Evolutionary conservation across 2,888 invertebrate species (phyloP), one percentile per base, ranked within the genome.

Genomic region (Hemaris fuciformis): DNA sequence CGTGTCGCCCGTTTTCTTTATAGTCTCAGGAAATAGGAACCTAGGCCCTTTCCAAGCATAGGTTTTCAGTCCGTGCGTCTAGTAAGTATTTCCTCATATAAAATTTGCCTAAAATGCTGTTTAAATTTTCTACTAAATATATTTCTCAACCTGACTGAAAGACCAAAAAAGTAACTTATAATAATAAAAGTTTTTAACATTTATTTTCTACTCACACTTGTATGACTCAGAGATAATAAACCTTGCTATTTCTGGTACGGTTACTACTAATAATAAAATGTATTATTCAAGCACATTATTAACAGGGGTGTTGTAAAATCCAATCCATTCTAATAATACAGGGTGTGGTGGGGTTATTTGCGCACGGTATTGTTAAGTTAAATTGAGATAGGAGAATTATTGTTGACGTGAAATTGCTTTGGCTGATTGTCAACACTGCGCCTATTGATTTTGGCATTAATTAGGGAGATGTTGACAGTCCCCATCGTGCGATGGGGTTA

Each of bases 321-420:
- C 31, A 53, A 53, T 53, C 31, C 53, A 53, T 3, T 53, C 53
- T 18, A 53, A n/a, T 38, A 53, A 53, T 20, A 53, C 53, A 53
- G 53, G 53, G 31, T 15, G 48, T n/a, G 34, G 34, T 34, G 38
- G 38, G 4, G 53, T 53, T 53, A 53, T 53, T 53, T 53, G 53
- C 53, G 27, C 27, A 3, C 53, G 27, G 27, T 8, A 53, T 53
- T 53, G 53, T 53, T 3, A 31, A 53, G 53, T 53, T 53, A 53
- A 53, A 57, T 59, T 59, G 58, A 59, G 43, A 59, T 43, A n/a
- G 25, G 25, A 6, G 43, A 43, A 43, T 59, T 59, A 59, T 59
- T 59, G 58, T 59, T 59, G 43, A 27, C 58, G 59, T 59, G 58
- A 18, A 59, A 59, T 59, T 59, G 58, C 58, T 59, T 59, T 25